These are phyloP conservation scores for Eristalis arbustorum DNA, from an alignment of 2,888 invertebrate genomes.

Conservation along the genomic window DNA sequence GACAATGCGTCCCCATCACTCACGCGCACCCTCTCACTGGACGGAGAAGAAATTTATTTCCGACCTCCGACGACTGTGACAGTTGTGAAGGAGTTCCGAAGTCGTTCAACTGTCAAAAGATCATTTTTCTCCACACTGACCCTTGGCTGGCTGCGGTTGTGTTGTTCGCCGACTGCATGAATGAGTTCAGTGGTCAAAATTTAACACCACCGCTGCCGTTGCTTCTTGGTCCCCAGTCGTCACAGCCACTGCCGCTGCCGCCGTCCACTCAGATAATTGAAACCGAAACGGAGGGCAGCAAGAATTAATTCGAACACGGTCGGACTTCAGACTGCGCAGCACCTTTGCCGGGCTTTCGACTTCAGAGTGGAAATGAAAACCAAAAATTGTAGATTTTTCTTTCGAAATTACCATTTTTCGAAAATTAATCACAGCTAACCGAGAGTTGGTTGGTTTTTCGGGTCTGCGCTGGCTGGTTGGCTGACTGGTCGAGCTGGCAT, in stretches of 20 bases:
- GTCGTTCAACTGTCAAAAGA: constrained; percentile 43
- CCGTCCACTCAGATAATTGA: constrained; percentile 30
- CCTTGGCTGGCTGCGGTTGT: not conserved
- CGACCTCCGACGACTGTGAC: constrained; percentile 41
- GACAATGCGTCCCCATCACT: constrained; percentile 57
- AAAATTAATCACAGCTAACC: constrained; percentile 48
- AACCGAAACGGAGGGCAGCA: constrained; percentile 22
- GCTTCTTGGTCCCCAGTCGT: constrained; percentile 4
- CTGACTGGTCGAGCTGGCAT: not conserved
- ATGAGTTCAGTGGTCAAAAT: constrained; percentile 58
- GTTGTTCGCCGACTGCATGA: constrained; percentile 28
- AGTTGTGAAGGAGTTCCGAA: constrained; percentile 37
- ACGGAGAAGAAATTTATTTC: constrained; percentile 21
- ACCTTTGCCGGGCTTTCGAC: not conserved
- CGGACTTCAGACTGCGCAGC: not conserved
- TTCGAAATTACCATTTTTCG: constrained; percentile 45
- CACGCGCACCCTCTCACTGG: constrained; percentile 30
- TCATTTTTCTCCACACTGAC: constrained; percentile 42
- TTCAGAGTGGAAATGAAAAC: not conserved
- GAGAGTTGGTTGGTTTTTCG: not conserved
- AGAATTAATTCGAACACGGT: constrained; percentile 24
- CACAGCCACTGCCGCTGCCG: not conserved
- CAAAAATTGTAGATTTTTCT: constrained; percentile 34
- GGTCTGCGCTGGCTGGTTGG: not conserved
- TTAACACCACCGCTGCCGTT: constrained; percentile 38